These are phyloP conservation scores for Therioaphis trifolii DNA, from an alignment of 2,888 invertebrate species.

Conservation along the genomic window DNA sequence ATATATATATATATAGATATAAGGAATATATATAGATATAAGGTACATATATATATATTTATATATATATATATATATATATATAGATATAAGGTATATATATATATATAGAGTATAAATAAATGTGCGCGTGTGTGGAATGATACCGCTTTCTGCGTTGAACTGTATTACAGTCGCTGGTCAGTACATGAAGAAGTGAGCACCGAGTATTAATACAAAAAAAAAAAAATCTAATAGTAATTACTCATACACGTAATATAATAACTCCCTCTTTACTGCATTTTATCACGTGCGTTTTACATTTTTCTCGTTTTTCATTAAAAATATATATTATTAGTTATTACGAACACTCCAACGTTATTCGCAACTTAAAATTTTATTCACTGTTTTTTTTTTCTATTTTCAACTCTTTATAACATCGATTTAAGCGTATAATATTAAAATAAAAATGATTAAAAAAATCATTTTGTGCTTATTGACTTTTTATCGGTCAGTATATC, in stretches of 20 bases:
- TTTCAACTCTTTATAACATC: neutral
- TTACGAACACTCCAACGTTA: neutral
- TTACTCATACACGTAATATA: constrained; percentile 1
- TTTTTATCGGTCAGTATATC: constrained; percentile 47
- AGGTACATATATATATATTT: too few relatives aligned
- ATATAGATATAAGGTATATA: too few relatives aligned
- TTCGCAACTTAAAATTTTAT: neutral
- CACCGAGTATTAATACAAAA: constrained; percentile 10
- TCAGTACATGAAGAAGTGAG: neutral
- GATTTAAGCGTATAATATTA: neutral
- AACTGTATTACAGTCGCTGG: constrained; percentile 26
- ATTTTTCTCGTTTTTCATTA: constrained; percentile 4
- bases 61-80: too few relatives aligned
- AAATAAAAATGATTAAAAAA: neutral
- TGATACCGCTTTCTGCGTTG: constrained; percentile 6
- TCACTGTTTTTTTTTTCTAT: neutral
- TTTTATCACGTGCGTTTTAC: neutral
- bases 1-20: too few relatives aligned
- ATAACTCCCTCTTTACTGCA: neutral
- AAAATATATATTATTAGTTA: neutral
- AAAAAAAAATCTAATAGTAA: constrained; percentile 14
- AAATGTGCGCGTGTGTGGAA: too few relatives aligned
- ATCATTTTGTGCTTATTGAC: constrained; percentile 57
- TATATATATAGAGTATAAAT: too few relatives aligned
- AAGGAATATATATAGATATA: too few relatives aligned